These are phyloP conservation scores for Flexamia atlantica DNA, from an alignment of 2,888 invertebrate genomes.

Conservation along the genomic window DNA sequence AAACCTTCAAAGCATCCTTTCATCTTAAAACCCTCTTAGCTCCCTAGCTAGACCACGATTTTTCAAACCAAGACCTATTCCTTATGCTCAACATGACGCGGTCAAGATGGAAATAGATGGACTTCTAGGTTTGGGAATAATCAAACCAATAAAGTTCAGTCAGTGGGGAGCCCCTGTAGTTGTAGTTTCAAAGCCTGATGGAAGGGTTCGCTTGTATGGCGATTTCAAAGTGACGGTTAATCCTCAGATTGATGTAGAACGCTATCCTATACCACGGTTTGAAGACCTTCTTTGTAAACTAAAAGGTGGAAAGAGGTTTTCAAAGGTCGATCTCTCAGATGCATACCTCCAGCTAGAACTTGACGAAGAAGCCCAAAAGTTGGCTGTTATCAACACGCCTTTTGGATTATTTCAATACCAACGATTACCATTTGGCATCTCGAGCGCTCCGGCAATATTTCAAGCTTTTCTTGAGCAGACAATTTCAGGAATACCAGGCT, in stretches of 20 bases:
- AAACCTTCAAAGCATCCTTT: slow-evolving; percentile 9
- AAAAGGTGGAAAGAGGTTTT: not conserved
- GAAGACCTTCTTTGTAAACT: slow-evolving; percentile 14
- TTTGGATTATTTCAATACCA: slow-evolving; percentile 39
- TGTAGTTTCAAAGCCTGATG: slow-evolving; percentile 18
- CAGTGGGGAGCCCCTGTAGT: slow-evolving; percentile 41
- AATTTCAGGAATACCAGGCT: slow-evolving; percentile 16
- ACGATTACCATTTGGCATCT: not conserved
- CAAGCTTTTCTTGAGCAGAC: slow-evolving; percentile 24
- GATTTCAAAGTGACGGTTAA: slow-evolving; percentile 41
- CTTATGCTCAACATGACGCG: not conserved
- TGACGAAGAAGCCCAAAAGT: not conserved
- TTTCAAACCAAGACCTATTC: slow-evolving; percentile 21
- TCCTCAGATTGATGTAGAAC: slow-evolving; percentile 31
- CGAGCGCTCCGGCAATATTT: slow-evolving; percentile 19
- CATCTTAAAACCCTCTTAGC: too few species aligned
- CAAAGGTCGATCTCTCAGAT: not conserved
- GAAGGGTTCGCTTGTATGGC: slow-evolving; percentile 18
- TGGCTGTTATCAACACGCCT: slow-evolving; percentile 8
- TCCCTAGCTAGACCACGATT: not conserved
- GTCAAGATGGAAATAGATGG: not conserved
- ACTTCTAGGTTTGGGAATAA: not conserved
- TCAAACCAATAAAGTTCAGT: slow-evolving; percentile 12
- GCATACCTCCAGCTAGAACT: not conserved
- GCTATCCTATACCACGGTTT: slow-evolving; percentile 32